These are phyloP conservation scores for Drosophila micromelanica DNA, from an alignment of 1,140 invertebrate genomes.

Conservation along the genomic window DNA sequence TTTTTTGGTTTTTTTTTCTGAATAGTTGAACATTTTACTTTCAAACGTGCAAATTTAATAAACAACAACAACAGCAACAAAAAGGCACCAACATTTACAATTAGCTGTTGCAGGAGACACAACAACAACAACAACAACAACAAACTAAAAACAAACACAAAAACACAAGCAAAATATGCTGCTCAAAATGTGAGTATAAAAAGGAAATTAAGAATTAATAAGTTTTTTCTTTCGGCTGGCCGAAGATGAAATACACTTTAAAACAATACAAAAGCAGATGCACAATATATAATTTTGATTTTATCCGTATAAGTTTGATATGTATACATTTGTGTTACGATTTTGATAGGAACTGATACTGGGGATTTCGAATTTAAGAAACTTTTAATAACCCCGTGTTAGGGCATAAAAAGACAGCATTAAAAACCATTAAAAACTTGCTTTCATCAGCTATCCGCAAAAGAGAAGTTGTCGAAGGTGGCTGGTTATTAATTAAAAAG, in stretches of 20 bases:
- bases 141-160: slow-evolving; percentile 13
- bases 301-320: too few species aligned
- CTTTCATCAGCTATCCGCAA: not conserved
- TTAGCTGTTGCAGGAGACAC: slow-evolving; percentile 27
- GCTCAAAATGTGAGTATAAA: slow-evolving; percentile 71
- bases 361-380: too few species aligned
- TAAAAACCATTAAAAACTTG: not conserved
- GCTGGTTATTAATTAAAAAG: slow-evolving; percentile 9
- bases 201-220: slow-evolving; percentile 10
- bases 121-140: slow-evolving; percentile 28
- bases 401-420: too few species aligned
- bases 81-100: slow-evolving; percentile 4
- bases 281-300: too few species aligned
- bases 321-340: too few species aligned
- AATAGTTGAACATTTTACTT: slow-evolving; percentile 69
- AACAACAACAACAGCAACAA: slow-evolving; percentile 31
- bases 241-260: not conserved
- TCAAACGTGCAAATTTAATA: slow-evolving; percentile 69
- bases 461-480: not conserved
- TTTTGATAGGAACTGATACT: too few species aligned
- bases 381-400: too few species aligned
- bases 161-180: slow-evolving; percentile 61
- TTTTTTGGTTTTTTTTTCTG: slow-evolving; percentile 39
- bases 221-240: not conserved
- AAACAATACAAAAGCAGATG: too few species aligned